These are phyloP conservation scores for Oryzias sinensis DNA, from an alignment of 2,797 vertebrate species.

Conservation along the genomic window DNA sequence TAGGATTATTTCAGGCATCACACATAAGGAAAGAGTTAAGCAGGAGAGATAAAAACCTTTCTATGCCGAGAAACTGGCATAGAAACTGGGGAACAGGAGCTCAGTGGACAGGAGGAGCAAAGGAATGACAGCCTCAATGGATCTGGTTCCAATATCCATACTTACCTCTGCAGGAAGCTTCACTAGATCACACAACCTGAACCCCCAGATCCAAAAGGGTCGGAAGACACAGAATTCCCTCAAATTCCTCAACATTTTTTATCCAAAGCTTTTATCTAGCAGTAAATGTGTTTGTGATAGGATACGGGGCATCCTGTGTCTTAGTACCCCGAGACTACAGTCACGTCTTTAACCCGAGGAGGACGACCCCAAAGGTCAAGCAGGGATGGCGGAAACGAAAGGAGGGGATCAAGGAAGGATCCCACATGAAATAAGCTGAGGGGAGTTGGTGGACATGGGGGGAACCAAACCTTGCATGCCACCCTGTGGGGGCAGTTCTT, in stretches of 20 bases:
- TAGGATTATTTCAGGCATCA: slow-evolving; percentile 88
- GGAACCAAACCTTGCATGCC: slow-evolving; percentile 99
- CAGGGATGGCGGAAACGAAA: slow-evolving; percentile 46
- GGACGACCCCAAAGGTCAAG: slow-evolving; percentile 54
- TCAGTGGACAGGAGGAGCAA: slow-evolving; percentile 61
- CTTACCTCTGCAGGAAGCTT: slow-evolving; percentile 8
- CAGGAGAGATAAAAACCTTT: slow-evolving; percentile 72
- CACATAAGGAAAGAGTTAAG: slow-evolving; percentile 70
- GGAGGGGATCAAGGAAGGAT: slow-evolving; percentile 69
- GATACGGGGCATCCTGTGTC: slow-evolving; percentile 51
- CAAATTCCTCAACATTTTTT: slow-evolving; percentile 11
- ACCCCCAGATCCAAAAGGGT: slow-evolving; percentile 67
- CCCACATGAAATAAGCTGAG: slow-evolving; percentile 43
- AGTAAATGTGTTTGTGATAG: background rate
- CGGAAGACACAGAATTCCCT: slow-evolving; percentile 65
- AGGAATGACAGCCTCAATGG: slow-evolving; percentile 73
- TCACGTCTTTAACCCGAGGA: slow-evolving; percentile 65
- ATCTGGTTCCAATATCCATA: slow-evolving; percentile 58
- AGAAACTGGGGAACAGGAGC: slow-evolving; percentile 73
- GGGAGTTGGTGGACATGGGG: slow-evolving; percentile 50
- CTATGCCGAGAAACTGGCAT: slow-evolving; percentile 78
- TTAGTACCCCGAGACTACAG: slow-evolving; percentile 64
- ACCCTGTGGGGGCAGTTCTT: slow-evolving; percentile 99
- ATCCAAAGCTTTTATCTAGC: background rate
- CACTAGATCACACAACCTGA: slow-evolving; percentile 12